Percentiles rank a stretch among this genome's conserved stretches.
Evolutionary conservation across 1,140 invertebrate genomes (phyloP).

Genomic region (Papilio polytes): DNA sequence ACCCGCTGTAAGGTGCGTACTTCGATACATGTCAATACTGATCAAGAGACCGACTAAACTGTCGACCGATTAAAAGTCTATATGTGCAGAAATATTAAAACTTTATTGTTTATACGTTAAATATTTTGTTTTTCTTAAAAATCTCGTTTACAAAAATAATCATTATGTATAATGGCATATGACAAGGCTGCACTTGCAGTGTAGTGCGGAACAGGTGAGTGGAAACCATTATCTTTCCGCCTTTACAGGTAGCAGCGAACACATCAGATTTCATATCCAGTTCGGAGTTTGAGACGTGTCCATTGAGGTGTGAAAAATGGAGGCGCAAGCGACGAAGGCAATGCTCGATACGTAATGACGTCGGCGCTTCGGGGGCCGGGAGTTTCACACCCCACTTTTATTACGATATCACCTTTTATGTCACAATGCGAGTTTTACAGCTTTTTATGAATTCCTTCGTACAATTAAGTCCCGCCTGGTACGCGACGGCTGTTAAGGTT

Average conservation of each 20-base stretch:
- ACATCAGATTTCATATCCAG: constrained; percentile 50
- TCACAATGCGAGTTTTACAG: constrained; percentile 77
- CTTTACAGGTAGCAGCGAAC: constrained; percentile 26
- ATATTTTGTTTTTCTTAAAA: neutral
- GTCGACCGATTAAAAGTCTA: too few species aligned
- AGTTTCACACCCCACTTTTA: constrained; percentile 64
- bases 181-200: neutral
- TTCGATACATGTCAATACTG: too few species aligned
- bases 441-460: constrained; percentile 74
- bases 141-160: neutral
- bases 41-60: too few species aligned
- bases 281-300: constrained; percentile 58
- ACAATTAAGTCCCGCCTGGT: constrained; percentile 67
- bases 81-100: neutral
- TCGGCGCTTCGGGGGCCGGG: constrained; percentile 58
- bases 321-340: constrained; percentile 51
- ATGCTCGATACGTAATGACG: constrained; percentile 72
- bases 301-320: constrained; percentile 70
- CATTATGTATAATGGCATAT: neutral
- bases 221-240: constrained; percentile 33
- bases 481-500: constrained; percentile 58
- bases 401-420: constrained; percentile 76
- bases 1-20: too few species aligned
- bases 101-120: neutral
- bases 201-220: constrained; percentile 12